Conservation (phyloP, 2,797 vertebrate species). For the Benthosema pterotum region DNA sequence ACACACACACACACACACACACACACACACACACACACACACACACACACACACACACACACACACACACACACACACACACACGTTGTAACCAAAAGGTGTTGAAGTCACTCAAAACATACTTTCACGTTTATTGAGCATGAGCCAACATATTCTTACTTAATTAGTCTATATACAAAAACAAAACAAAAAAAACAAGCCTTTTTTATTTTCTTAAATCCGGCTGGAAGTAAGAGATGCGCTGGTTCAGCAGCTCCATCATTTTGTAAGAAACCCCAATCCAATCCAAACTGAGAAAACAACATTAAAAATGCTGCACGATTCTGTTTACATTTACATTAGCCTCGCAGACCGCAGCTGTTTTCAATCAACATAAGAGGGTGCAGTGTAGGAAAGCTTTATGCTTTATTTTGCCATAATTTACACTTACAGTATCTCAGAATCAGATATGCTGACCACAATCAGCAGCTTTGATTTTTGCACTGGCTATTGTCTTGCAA, state of each 20-base stretch:
- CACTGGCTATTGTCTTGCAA: neutral
- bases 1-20: slow-evolving; percentile 6
- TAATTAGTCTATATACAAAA: slow-evolving; percentile 30
- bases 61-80: slow-evolving; percentile 26
- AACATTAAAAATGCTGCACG: slow-evolving; percentile 40
- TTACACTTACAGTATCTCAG: neutral
- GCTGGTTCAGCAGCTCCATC: neutral
- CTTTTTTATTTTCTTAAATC: slow-evolving; percentile 16
- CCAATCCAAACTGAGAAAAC: slow-evolving; percentile 12
- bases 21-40: slow-evolving; percentile 3
- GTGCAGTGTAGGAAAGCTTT: neutral
- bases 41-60: neutral
- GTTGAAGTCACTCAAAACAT: slow-evolving; percentile 8
- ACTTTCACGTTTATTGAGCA: slow-evolving; percentile 35
- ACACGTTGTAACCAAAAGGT: slow-evolving; percentile 61
- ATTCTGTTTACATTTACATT: slow-evolving; percentile 6
- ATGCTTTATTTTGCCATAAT: neutral
- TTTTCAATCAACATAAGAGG: slow-evolving; percentile 8
- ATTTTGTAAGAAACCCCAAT: slow-evolving; percentile 48
- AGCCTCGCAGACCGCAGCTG: no score
- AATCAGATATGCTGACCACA: slow-evolving; percentile 1
- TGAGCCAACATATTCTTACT: slow-evolving; percentile 49
- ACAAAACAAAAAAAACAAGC: no score
- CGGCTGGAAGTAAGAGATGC: neutral
- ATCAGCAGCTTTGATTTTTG: neutral